Evolutionary conservation across 2,888 invertebrate genomes (phyloP).

Genomic region (Orthosia gothica): DNA sequence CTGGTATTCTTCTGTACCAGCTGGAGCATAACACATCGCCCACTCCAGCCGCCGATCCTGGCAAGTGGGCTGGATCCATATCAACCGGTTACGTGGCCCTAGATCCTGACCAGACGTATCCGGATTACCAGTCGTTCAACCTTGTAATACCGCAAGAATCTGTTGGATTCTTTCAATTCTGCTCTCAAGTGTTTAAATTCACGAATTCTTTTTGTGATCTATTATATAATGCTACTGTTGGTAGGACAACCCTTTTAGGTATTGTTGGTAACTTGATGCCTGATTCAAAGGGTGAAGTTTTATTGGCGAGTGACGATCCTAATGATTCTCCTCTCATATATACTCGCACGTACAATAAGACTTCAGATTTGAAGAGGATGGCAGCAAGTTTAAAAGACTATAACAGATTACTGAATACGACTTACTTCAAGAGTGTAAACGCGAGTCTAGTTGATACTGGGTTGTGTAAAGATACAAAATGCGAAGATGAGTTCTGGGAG

Average conservation of each 20-base stretch:
- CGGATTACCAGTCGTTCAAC: constrained; percentile 67
- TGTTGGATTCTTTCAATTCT: constrained; percentile 60
- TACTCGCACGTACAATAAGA: constrained; percentile 19
- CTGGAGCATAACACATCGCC: constrained; percentile 8
- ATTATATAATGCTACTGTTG: constrained; percentile 46
- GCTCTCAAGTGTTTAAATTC: constrained; percentile 63
- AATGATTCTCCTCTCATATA: constrained; percentile 55
- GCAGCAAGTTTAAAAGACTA: constrained; percentile 68
- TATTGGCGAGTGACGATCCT: constrained; percentile 44
- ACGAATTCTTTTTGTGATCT: constrained; percentile 63
- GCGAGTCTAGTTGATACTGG: constrained; percentile 63
- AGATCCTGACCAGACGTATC: constrained; percentile 50
- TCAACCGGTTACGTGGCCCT: constrained; percentile 61
- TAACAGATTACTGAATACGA: constrained; percentile 65
- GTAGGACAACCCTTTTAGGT: neutral
- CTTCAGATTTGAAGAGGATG: constrained; percentile 64
- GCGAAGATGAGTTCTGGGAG: constrained; percentile 52
- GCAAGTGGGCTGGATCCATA: constrained; percentile 55
- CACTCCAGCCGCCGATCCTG: neutral
- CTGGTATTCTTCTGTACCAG: neutral
- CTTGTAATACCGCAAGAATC: constrained; percentile 58
- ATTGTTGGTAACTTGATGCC: constrained; percentile 18
- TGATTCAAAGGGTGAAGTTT: constrained; percentile 60
- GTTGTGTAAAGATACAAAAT: constrained; percentile 52
- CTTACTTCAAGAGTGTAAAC: constrained; percentile 61